Evolutionary conservation across 2,797 vertebrate species (phyloP).

Genomic region (Pseudocheirus occidentalis): DNA sequence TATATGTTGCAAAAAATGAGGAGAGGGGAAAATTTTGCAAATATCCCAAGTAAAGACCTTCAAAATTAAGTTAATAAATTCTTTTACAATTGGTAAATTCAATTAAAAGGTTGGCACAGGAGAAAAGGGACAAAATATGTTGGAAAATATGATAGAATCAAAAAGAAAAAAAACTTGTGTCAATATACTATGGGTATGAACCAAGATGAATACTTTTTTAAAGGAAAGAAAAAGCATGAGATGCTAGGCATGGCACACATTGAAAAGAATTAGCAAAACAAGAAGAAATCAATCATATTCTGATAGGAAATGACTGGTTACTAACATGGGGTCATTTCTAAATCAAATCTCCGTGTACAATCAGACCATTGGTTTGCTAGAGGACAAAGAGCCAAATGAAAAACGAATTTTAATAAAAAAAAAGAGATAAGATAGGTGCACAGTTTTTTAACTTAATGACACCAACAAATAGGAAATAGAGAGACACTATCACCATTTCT

Average conservation of each 20-base stretch:
- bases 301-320: not conserved
- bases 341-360: not conserved
- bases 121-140: not conserved
- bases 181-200: not conserved
- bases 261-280: not conserved
- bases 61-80: not conserved
- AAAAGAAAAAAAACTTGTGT: not conserved
- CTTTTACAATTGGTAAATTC: not conserved
- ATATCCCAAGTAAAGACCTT: not conserved
- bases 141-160: not conserved
- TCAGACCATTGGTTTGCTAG: not conserved
- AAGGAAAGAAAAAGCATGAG: not conserved
- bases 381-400: not conserved
- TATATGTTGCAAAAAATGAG: not conserved
- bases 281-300: not conserved
- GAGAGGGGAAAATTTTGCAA: not conserved
- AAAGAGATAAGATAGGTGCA: not conserved
- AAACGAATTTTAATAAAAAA: not conserved
- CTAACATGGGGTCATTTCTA: not conserved
- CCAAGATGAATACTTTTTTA: not conserved
- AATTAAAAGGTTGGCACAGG: not conserved
- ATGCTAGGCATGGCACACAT: not conserved
- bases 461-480: not conserved
- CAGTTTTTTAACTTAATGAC: not conserved
- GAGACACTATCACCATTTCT: not conserved